Conservation (phyloP, 2,797 vertebrate species). For the Rhyacichthys aspro region DNA sequence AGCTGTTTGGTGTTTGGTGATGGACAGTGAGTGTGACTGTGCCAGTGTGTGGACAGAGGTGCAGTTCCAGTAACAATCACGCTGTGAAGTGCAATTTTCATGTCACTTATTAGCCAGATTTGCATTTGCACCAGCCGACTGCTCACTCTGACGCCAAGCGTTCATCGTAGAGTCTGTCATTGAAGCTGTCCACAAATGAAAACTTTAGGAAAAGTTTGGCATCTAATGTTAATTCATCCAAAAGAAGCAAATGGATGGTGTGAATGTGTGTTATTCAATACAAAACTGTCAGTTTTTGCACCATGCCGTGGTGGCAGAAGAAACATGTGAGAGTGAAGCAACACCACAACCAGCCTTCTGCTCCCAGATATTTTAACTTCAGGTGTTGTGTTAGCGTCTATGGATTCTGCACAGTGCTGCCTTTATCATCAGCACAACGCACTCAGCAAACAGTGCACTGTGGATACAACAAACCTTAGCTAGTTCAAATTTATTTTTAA, state of each 20-base stretch:
- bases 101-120: constrained; percentile 30
- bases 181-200: neutral
- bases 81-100: constrained; percentile 25
- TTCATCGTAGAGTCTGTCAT: neutral
- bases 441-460: no score
- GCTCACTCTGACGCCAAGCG: neutral
- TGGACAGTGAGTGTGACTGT: constrained; percentile 12
- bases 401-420: no score
- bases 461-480: no score
- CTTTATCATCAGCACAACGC: no score
- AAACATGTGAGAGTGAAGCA: neutral
- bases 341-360: neutral
- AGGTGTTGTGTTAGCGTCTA: no score
- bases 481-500: no score
- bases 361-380: no score
- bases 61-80: constrained; percentile 23
- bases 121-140: constrained; percentile 5
- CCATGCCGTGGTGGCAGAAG: neutral
- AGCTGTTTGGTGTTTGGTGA: constrained; percentile 35
- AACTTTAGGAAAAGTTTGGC: constrained; percentile 1
- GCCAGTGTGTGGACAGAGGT: constrained; percentile 25
- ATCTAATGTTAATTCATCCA: constrained; percentile 1
- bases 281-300: constrained; percentile 27
- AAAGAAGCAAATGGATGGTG: neutral
- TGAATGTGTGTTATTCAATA: constrained; percentile 6